Conservation (phyloP, 2,113 vertebrate species). For the Oreocharis arfaki region DNA sequence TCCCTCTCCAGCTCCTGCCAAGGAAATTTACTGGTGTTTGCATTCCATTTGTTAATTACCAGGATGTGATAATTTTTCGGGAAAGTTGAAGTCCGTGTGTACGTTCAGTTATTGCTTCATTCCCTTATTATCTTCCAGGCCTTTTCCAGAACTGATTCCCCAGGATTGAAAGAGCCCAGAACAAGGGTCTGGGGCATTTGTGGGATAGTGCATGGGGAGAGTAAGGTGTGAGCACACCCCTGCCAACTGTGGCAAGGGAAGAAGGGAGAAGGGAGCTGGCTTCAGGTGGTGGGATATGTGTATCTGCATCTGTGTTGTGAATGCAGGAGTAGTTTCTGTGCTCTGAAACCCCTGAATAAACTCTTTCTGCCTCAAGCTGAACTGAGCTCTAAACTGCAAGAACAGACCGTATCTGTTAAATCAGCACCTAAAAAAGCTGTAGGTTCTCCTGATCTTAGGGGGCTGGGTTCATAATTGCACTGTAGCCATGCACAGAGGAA, state of each 20-base stretch:
- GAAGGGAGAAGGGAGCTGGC: not conserved
- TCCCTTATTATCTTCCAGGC: not conserved
- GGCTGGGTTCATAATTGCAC: not conserved
- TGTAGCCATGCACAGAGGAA: not conserved
- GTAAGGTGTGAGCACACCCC: not conserved
- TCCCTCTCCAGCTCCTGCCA: not conserved
- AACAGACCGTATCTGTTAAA: not conserved
- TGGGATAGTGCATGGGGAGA: not conserved
- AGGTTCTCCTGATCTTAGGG: not conserved
- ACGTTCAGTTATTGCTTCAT: not conserved
- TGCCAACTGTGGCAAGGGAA: not conserved
- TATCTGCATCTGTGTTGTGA: not conserved
- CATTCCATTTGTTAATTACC: not conserved
- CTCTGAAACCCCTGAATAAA: not conserved
- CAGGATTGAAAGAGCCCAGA: not conserved
- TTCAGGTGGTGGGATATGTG: not conserved
- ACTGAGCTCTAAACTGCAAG: no score
- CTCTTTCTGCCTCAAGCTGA: not conserved
- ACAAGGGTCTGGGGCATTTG: not conserved
- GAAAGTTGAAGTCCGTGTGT: not conserved
- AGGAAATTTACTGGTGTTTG: not conserved
- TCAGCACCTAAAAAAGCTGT: not conserved
- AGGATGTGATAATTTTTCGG: not conserved
- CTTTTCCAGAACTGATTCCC: not conserved
- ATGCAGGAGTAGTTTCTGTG: not conserved